phyloP scores from a whole-genome alignment of 2,797 vertebrate genomes.

The Sandelia bainsii region DNA sequence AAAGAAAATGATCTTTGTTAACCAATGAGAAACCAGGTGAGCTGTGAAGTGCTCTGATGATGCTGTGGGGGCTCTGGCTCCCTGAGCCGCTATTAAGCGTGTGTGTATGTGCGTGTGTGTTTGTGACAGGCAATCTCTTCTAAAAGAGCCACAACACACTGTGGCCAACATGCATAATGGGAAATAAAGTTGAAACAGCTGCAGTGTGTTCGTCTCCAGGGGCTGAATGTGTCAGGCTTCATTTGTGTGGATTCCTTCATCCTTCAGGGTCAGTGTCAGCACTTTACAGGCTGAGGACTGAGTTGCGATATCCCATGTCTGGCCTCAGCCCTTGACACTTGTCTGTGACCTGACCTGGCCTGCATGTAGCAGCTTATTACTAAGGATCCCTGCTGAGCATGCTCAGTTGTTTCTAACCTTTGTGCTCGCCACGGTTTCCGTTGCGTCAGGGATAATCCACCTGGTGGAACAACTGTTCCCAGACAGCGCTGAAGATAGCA shows the following conservation, averaged over 20 bases:
- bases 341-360: constrained; percentile 38
- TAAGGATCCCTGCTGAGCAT: constrained; percentile 19
- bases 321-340: constrained; percentile 2
- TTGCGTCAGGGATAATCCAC: constrained; percentile 82
- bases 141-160: neutral
- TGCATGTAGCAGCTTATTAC: neutral
- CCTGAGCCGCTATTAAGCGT: too few relatives aligned
- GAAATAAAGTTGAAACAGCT: neutral
- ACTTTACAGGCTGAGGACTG: neutral
- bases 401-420: constrained; percentile 43
- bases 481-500: constrained; percentile 70
- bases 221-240: neutral
- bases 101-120: neutral
- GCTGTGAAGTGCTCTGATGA: constrained; percentile 27
- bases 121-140: neutral
- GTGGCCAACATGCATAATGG: neutral
- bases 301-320: neutral
- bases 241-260: neutral
- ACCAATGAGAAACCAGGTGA: constrained; percentile 29
- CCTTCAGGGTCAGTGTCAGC: constrained; percentile 12
- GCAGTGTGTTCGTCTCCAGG: neutral
- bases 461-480: constrained; percentile 78
- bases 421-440: constrained; percentile 58
- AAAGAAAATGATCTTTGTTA: constrained; percentile 35
- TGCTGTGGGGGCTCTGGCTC: neutral